Percentiles rank a stretch among this genome's conserved stretches.
Evolutionary conservation across 2,113 vertebrate genomes (phyloP).

Genomic region (Piprites chloris): DNA sequence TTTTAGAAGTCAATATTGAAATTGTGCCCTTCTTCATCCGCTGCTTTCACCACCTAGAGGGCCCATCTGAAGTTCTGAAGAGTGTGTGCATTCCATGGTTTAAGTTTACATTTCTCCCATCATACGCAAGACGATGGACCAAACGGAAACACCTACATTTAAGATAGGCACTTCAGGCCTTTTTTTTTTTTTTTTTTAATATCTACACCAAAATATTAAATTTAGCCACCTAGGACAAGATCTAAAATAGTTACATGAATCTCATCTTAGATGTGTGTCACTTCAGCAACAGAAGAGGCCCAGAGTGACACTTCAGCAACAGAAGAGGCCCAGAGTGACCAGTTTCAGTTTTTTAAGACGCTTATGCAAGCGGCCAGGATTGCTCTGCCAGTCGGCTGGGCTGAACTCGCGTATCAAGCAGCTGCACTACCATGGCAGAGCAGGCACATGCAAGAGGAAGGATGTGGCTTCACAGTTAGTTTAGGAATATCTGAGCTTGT

Average conservation of each 20-base stretch:
- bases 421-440: not conserved
- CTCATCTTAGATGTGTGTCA: not conserved
- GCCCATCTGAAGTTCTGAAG: not conserved
- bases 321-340: not conserved
- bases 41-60: not conserved
- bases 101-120: not conserved
- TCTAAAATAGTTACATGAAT: not conserved
- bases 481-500: not conserved
- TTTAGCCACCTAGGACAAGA: not conserved
- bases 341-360: not conserved
- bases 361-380: not conserved
- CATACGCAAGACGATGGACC: not conserved
- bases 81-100: not conserved
- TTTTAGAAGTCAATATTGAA: not conserved
- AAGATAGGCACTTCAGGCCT: not conserved
- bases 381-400: not conserved
- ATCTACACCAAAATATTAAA: not conserved
- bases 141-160: not conserved
- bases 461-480: slow-evolving; percentile 38
- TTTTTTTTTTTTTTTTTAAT: not conserved
- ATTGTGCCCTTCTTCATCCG: not conserved
- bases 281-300: not conserved
- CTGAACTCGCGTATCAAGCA: not conserved
- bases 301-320: not conserved
- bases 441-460: not conserved